Evolutionary conservation across 2,888 invertebrate species (phyloP).

Genomic region (Lucinisca nassula): DNA sequence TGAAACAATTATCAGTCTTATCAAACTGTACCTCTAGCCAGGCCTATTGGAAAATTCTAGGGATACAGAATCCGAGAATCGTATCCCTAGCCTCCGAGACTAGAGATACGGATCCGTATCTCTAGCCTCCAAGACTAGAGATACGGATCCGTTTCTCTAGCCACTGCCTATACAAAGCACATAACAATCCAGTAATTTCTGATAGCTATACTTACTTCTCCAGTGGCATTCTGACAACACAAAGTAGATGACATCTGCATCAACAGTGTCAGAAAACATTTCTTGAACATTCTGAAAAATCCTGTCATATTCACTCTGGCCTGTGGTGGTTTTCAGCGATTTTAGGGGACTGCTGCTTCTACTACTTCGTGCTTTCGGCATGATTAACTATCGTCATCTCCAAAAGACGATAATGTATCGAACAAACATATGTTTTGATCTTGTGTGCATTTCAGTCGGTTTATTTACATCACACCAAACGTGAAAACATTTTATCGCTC

Average conservation of each 20-base stretch:
- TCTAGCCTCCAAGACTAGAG: too few species aligned
- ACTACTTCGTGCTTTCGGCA: conserved; percentile 65
- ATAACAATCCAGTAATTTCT: too few species aligned
- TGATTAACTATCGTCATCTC: not conserved
- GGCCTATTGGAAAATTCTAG: too few species aligned
- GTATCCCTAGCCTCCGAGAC: too few species aligned
- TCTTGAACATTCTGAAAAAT: conserved; percentile 64
- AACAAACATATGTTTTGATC: not conserved
- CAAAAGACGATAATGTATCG: not conserved
- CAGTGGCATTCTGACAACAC: conserved; percentile 61
- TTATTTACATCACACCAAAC: conserved; percentile 3
- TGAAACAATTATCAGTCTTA: too few species aligned
- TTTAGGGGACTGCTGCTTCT: conserved; percentile 61
- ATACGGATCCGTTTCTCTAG: too few species aligned
- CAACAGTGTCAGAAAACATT: conserved; percentile 50
- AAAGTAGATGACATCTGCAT: conserved; percentile 55
- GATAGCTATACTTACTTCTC: conserved; percentile 57
- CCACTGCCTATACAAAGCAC: too few species aligned
- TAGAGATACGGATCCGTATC: too few species aligned
- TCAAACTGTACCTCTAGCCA: too few species aligned
- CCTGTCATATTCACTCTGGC: conserved; percentile 32
- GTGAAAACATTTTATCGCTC: not conserved
- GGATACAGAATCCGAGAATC: too few species aligned
- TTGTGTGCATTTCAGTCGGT: not conserved
- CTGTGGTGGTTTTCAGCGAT: conserved; percentile 2